Evolutionary conservation across 2,797 vertebrate species (phyloP), one percentile per base, ranked within the genome.

Genomic region (Myotis findleyi): DNA sequence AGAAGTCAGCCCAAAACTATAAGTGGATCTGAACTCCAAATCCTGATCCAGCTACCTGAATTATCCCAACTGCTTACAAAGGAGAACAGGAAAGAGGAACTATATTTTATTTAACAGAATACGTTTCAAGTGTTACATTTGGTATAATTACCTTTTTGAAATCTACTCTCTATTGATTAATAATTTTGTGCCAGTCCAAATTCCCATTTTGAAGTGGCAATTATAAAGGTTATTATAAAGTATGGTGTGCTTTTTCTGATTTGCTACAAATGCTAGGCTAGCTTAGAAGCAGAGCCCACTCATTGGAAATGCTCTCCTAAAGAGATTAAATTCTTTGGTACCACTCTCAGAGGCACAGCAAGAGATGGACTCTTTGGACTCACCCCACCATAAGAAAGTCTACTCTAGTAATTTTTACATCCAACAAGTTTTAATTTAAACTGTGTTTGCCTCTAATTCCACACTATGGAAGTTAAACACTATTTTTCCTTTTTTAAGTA

Each of bases 171-270:
- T 68, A 62, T 51, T 93, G 86, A 87, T 96, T 88, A 96, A 95
- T 83, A 87, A 84, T 82, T 87, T 94, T 33, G n/a, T 71, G 11
- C 51, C 66, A 84, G 91, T 93, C 88, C 90, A 85, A 96, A 92
- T 27, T 89, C 30, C 36, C 82, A 88, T 85, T 80, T 86, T 88
- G 38, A 96, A 96, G 93, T 59, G 33, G 30, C 64, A 96, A 88
- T 95, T 94, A 92, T 72, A 80, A 94, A 95, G 80, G 7, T 94
- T 86, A 96, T 90, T 90, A 64, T 68, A 49, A 93, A 85, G 38
- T n/a, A 59, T 62, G 38, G 4, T 16, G 68, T 25, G 5, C 30
- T 36, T 18, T 92, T 76, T 82, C 77, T 23, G 33, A 87, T 57
- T 93, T 80, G 88, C 55, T 88, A 73, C 41, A 94, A 89, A 96